Base-by-base conservation (phyloP, 2,888 invertebrate genomes). In the Yponomeuta sedellus region DNA sequence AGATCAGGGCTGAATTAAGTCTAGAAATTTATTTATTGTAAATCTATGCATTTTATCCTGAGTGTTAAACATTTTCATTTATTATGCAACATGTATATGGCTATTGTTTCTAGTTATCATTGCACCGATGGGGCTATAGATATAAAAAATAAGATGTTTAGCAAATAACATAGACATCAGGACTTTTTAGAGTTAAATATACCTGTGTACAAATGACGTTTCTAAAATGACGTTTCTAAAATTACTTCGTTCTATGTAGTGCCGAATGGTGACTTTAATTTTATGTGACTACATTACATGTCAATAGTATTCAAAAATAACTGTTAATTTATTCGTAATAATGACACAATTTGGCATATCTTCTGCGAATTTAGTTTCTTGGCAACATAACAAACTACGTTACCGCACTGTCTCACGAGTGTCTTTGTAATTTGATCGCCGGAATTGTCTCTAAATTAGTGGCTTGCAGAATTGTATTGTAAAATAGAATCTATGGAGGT, bases 1-100 rank as follows among this genome's bases (percentile, higher is more conserved):
- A 59, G 59, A 22, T 59, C 25, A 59, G 25, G 25, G 25, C 59
- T 59, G n/a, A n/a, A 59, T 25, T 19, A 25, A 59, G 10, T 59
- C 25, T 59, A 59, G 59, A 59, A 22, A 52, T 16, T 52, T 16
- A 16, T 52, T 52, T 16, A 16, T 52, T 12, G 12, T 52, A 12
- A 52, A 16, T 71, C 72, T 73, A 77, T 74, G 76, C 74, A 72
- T 74, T 75, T 70, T 66, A 58, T 58, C 20, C 58, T 56, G 16
- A 56, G 16, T 16, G 58, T 58, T n/a, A 10, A 58, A 20, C n/a
- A 10, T 20, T 58, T 20, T 58, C 8, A 58, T 58, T 58, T 2
- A n/a, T n/a, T n/a, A 58, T 58, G 19, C 10, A 20, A 20, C 4
- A 56, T 56, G 16, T 25, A 56, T n/a, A 56, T 56, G 19, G 19